Evolutionary conservation across 2,888 invertebrate species (phyloP), one percentile per base, ranked within the genome.

Genomic region (Trachelus tabidus): DNA sequence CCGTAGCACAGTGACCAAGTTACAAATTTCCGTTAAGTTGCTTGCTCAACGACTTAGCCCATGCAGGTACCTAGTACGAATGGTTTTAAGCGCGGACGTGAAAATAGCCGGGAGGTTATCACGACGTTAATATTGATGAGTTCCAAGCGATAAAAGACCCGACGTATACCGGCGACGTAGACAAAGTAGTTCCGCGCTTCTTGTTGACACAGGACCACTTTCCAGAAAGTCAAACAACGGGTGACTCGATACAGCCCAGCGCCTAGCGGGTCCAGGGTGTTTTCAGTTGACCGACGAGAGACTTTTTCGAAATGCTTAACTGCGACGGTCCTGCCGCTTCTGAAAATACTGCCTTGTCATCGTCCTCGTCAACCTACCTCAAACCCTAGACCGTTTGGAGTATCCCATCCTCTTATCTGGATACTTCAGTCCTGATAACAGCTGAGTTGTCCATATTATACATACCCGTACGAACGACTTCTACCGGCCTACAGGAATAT

Each of bases 101-200:
- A 76, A 75, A 78, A 68, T 40, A 71, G 35, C 30, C 33, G 37
- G 69, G 35, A 23, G 31, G 74, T 73, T 75, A 71, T 73, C 73
- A 68, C 75, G 76, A 73, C 76, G 73, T 78, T 78, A 78, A 78
- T 78, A 78, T 78, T 78, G 75, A 78, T 78, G 78, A 78, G 75
- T 12, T 23, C 34, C 33, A 40, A n/a, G 34, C 12, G 74, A 37
- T 74, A 74, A 35, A 37, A 34, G 35, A 34, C 34, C 71, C 71
- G 71, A 11, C 11, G 11, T 34, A 34, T 71, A 34, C 33, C 23
- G 34, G 6, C 31, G 34, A 71, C 71, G 71, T 33, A 34, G 33
- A 12, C 31, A 71, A 31, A 34, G 71, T 71, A 31, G 33, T 71
- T 71, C 15, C 71, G 31, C 31, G 34, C 33, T 71, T 15, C 71